Evolutionary conservation across 2,888 invertebrate species (phyloP).

Genomic region (Apotomis betuletana): DNA sequence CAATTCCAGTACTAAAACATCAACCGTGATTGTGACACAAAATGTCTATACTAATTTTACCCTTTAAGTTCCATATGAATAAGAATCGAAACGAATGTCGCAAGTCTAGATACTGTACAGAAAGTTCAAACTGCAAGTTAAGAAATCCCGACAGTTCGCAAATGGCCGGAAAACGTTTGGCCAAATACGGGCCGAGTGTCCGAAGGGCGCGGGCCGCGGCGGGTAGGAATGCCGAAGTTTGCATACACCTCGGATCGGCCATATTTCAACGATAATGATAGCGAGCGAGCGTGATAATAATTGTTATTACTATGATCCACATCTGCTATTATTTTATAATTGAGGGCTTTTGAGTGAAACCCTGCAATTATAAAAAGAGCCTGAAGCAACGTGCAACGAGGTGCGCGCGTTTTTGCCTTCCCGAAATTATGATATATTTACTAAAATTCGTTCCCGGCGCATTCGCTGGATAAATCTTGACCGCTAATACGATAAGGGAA

Average conservation of each 20-base stretch:
- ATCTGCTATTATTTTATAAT: slow-evolving; percentile 84
- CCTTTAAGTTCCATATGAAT: too few relatives aligned
- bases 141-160: slow-evolving; percentile 6
- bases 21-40: too few relatives aligned
- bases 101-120: neutral
- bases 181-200: slow-evolving; percentile 45
- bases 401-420: slow-evolving; percentile 74
- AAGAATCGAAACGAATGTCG: too few relatives aligned
- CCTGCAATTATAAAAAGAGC: slow-evolving; percentile 82
- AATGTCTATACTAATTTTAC: too few relatives aligned
- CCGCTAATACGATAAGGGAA: slow-evolving; percentile 40
- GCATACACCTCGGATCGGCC: slow-evolving; percentile 72
- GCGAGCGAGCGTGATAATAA: slow-evolving; percentile 81
- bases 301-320: slow-evolving; percentile 84
- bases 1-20: too few relatives aligned
- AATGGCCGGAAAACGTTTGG: slow-evolving; percentile 11
- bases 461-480: slow-evolving; percentile 54
- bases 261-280: slow-evolving; percentile 82
- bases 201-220: slow-evolving; percentile 43
- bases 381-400: slow-evolving; percentile 79
- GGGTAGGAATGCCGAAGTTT: slow-evolving; percentile 68
- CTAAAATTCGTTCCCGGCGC: slow-evolving; percentile 58
- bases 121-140: neutral
- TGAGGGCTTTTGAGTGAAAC: slow-evolving; percentile 82
- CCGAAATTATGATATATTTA: slow-evolving; percentile 76